Base-by-base conservation (phyloP, 2,888 invertebrate species). In the Onchidella celtica region DNA sequence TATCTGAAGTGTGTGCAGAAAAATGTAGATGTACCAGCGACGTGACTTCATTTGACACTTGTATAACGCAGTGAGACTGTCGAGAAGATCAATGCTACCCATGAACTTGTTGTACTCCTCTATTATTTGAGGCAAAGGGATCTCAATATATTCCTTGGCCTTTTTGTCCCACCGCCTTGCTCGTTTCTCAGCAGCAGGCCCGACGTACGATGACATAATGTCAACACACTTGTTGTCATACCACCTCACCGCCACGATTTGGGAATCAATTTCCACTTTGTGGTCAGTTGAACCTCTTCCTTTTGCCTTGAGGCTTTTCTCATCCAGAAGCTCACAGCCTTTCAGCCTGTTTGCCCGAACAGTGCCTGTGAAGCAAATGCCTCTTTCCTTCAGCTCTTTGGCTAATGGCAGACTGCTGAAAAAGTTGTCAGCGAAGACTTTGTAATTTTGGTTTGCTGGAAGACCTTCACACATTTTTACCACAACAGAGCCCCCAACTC, bases 201-300 rank as follows among this genome's bases (percentile, higher is more conserved):
- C 36, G 63, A 73, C 69, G 38, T 61, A 38, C 24, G 75, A 40
- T 14, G 63, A 75, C 21, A 82, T 27, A n/a, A 79, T 29, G 27
- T 63, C 34, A 4, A 83, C 85, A 11, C 82, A 61, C 47, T 85
- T 85, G 32, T 81, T 84, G 57, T 86, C 86, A 27, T 79, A 81
- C 87, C 85, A 84, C 17, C 81, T 78, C 81, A 86, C 86, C 0
- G 86, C 76, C 1, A 86, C 75, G 21, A 83, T 55, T 74, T 85
- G 69, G 2, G 73, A 34, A 29, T 24, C 3, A 0, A 6, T 17
- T 68, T 73, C 73, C n/a, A 78, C 24, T 81, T 57, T 83, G 80
- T 84, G 59, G 84, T 85, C 11, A 81, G 69, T n/a, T 83, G 86
- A 29, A 83, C 86, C 74, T 80, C 82, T n/a, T 74, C 85, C 61